A percentile compares a stretch with the other conserved stretches of the same genome.
Evolutionary conservation across 2,888 invertebrate genomes (phyloP).

Genomic region (Polietes domitor): DNA sequence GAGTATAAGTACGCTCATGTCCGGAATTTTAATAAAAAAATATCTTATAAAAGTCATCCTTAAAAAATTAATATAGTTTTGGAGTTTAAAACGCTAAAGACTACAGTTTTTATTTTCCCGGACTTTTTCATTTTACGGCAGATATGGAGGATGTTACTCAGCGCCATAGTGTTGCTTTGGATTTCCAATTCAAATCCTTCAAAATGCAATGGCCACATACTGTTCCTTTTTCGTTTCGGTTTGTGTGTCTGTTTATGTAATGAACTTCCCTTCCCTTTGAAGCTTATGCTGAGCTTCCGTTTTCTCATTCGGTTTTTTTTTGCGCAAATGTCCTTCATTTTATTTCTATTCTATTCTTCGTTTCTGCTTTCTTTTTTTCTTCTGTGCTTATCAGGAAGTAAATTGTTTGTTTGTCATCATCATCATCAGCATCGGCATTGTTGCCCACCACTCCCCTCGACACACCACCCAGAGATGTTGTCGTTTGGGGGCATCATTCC

Average conservation of each 20-base stretch:
- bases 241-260: not conserved
- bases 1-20: no score
- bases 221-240: not conserved
- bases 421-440: conserved; percentile 8
- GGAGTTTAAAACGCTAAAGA: no score
- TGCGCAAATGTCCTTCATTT: conserved; percentile 40
- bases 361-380: conserved; percentile 4
- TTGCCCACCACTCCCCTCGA: no score
- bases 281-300: not conserved
- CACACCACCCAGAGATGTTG: not conserved
- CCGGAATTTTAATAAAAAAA: no score
- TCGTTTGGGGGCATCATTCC: conserved; percentile 15
- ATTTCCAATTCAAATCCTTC: no score
- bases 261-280: conserved; percentile 19
- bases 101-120: no score
- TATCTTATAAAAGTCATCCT: no score
- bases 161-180: no score
- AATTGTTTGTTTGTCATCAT: conserved; percentile 54
- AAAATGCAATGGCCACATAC: not conserved
- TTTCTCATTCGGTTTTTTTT: conserved; percentile 11
- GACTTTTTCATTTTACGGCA: no score
- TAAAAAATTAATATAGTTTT: no score
- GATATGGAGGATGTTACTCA: no score
- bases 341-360: conserved; percentile 5
- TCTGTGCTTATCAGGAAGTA: conserved; percentile 47